phyloP scores from a whole-genome alignment of 2,113 vertebrate species.

The Oceanites oceanicus region DNA sequence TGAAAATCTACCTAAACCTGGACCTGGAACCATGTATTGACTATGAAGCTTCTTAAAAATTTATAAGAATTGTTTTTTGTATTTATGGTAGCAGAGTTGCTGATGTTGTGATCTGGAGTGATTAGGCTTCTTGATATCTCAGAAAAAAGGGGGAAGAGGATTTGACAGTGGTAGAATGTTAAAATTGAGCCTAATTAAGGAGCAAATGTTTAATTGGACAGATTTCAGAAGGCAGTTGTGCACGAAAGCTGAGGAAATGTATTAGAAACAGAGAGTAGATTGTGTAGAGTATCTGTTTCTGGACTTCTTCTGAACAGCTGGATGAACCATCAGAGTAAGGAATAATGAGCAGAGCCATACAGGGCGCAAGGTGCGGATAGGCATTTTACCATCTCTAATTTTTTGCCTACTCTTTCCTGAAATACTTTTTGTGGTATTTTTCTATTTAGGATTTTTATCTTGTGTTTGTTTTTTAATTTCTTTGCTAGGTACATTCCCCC shows the following conservation, averaged over 20 bases:
- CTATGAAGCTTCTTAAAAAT: background rate
- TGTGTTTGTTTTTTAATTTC: background rate
- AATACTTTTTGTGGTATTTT: background rate
- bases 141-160: background rate
- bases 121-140: background rate
- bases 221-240: background rate
- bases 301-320: background rate
- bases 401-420: background rate
- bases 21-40: background rate
- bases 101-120: background rate
- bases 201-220: background rate
- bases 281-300: background rate
- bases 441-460: background rate
- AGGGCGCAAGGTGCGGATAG: background rate
- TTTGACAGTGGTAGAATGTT: background rate
- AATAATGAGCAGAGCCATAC: background rate
- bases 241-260: background rate
- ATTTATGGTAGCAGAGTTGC: background rate
- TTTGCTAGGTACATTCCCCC: conserved; percentile 92
- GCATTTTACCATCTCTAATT: background rate
- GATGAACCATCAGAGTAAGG: background rate
- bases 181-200: background rate
- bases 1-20: background rate
- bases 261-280: background rate
- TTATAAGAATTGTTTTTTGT: background rate